Conservation (phyloP, 1,140 invertebrate genomes). For the Brachystomella parvula region DNA sequence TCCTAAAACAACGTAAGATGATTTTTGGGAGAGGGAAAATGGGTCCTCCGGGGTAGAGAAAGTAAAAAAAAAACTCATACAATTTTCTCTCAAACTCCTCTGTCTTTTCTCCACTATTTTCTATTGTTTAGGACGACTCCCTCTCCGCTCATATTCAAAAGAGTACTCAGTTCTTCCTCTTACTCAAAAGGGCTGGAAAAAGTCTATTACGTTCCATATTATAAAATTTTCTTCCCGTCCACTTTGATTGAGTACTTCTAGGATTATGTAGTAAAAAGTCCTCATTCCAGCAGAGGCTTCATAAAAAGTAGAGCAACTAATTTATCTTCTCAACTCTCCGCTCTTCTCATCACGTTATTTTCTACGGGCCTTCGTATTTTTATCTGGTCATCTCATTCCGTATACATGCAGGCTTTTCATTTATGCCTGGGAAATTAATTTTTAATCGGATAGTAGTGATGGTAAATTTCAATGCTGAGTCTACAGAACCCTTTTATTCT, state of each 20-base stretch:
- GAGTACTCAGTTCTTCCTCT: neutral
- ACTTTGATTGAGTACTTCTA: slow-evolving; percentile 28
- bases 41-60: slow-evolving; percentile 24
- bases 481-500: too few relatives aligned
- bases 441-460: too few relatives aligned
- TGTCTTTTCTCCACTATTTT: neutral
- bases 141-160: slow-evolving; percentile 22
- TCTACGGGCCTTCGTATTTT: too few relatives aligned
- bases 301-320: too few relatives aligned
- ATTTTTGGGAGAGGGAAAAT: slow-evolving; percentile 21
- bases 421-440: too few relatives aligned
- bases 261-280: slow-evolving; percentile 4
- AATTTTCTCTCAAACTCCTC: slow-evolving; percentile 15
- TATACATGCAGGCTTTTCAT: too few relatives aligned
- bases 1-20: slow-evolving; percentile 15
- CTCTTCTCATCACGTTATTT: too few relatives aligned
- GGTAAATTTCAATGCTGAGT: too few relatives aligned
- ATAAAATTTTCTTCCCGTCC: slow-evolving; percentile 24
- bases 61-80: slow-evolving; percentile 15
- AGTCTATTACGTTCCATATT: slow-evolving; percentile 18
- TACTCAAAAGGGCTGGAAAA: neutral
- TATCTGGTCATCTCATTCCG: too few relatives aligned
- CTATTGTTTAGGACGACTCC: slow-evolving; percentile 12
- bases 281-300: too few relatives aligned
- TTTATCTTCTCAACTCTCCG: too few relatives aligned